Percentiles rank a stretch among this genome's conserved stretches.
Conservation (phyloP, 2,888 invertebrate genomes). For the Autographa pulchrina region DNA sequence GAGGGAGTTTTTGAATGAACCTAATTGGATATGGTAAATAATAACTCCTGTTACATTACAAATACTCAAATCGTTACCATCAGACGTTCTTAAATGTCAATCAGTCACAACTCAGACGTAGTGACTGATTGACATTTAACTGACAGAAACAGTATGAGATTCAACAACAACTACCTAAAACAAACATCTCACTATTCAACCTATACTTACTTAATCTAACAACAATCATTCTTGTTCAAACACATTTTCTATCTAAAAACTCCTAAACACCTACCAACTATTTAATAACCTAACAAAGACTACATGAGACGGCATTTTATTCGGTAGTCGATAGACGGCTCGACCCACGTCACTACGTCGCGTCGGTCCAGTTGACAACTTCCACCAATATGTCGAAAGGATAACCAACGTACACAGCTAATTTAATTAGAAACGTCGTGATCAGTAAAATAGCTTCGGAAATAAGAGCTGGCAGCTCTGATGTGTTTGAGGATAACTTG, state of each 20-base stretch:
- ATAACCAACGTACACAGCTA: slow-evolving; percentile 47
- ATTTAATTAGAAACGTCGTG: slow-evolving; percentile 55
- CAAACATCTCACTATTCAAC: no score
- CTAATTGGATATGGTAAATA: no score
- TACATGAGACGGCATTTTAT: slow-evolving; percentile 46
- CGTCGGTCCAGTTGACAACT: slow-evolving; percentile 55
- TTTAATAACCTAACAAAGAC: slow-evolving; percentile 12
- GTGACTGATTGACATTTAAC: no score
- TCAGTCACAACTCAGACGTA: no score
- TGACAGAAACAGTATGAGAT: no score
- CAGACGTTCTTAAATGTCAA: no score
- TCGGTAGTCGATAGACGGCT: slow-evolving; percentile 29
- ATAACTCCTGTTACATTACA: no score
- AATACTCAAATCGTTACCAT: no score
- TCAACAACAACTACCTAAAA: no score
- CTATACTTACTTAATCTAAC: no score
- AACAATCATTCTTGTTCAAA: no score
- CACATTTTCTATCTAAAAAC: background rate
- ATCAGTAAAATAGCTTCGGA: slow-evolving; percentile 40
- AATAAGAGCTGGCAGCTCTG: slow-evolving; percentile 14
- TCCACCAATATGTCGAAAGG: slow-evolving; percentile 46
- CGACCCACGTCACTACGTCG: slow-evolving; percentile 60
- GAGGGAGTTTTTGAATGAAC: no score
- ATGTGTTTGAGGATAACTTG: slow-evolving; percentile 6
- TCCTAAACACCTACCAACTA: slow-evolving; percentile 6